These are phyloP conservation scores for Megatriorchis doriae DNA, from an alignment of 2,113 vertebrate species.

Conservation along the genomic window DNA sequence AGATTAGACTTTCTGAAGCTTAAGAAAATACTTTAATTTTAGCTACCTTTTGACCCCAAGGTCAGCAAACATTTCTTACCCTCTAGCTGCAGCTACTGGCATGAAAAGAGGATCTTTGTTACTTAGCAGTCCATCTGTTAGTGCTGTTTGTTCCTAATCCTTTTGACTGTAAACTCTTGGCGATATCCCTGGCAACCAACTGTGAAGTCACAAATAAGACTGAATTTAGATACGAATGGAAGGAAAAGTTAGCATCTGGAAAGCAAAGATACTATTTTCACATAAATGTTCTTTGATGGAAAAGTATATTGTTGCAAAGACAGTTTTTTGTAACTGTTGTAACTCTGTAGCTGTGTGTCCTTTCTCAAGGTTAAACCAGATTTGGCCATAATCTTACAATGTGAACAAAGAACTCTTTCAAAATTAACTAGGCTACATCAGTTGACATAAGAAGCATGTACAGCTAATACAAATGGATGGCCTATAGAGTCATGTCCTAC, in stretches of 20 bases:
- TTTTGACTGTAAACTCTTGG: neutral
- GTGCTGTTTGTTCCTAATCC: neutral
- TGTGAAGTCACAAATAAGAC: neutral
- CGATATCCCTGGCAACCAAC: neutral
- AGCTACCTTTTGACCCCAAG: neutral
- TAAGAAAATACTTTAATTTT: neutral
- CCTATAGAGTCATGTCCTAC: neutral
- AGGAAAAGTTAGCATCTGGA: neutral
- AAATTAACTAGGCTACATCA: neutral
- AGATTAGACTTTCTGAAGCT: neutral
- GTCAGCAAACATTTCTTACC: neutral
- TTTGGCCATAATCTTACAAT: neutral
- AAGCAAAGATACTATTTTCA: neutral
- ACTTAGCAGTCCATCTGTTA: constrained; percentile 46
- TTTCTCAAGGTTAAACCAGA: neutral
- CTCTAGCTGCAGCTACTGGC: neutral
- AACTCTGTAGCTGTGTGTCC: neutral
- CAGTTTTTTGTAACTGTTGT: neutral
- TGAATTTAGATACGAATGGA: neutral
- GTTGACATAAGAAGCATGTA: neutral
- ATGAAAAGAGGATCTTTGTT: constrained; percentile 9
- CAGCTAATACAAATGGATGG: neutral
- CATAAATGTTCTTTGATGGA: neutral
- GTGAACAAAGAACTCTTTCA: neutral
- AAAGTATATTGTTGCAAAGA: neutral